Conservation (phyloP, 92 coral and sea anemone species). For the Phenganax stokvisi region DNA sequence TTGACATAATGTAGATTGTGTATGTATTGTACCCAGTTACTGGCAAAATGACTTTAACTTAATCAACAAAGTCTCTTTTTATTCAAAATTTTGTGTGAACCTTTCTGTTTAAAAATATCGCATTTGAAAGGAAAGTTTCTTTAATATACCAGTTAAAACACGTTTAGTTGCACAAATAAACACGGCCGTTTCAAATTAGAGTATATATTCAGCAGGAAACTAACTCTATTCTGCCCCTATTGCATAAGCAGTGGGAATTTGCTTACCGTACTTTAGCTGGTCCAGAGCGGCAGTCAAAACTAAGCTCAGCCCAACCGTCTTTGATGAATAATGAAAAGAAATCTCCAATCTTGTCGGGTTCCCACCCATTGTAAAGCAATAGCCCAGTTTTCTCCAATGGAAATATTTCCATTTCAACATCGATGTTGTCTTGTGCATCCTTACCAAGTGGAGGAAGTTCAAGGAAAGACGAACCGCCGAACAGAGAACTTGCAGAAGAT, state of each 20-base stretch:
- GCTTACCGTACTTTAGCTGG: constrained; percentile 46
- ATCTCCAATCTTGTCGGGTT: constrained; percentile 43
- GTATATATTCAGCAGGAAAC: no score
- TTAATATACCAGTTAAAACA: no score
- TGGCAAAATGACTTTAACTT: no score
- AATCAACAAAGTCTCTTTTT: no score
- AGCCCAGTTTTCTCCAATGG: constrained; percentile 43
- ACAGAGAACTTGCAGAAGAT: constrained; percentile 33
- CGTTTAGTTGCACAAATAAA: no score
- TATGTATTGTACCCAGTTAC: no score
- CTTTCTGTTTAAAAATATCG: no score
- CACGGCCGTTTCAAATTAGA: no score
- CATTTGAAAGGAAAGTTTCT: no score
- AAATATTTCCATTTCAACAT: constrained; percentile 37
- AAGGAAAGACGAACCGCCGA: constrained; percentile 40
- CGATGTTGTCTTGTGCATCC: constrained; percentile 36
- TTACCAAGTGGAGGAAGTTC: constrained; percentile 51
- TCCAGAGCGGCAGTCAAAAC: constrained; percentile 59
- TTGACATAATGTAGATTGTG: neutral
- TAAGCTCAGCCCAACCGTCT: constrained; percentile 50
- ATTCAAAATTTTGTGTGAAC: no score
- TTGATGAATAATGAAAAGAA: constrained; percentile 48
- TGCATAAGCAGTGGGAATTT: neutral
- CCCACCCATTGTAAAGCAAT: constrained; percentile 45
- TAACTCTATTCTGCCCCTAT: no score